Evolutionary conservation across 1,140 invertebrate genomes (phyloP).

Genomic region (Drosophila ficusphila): DNA sequence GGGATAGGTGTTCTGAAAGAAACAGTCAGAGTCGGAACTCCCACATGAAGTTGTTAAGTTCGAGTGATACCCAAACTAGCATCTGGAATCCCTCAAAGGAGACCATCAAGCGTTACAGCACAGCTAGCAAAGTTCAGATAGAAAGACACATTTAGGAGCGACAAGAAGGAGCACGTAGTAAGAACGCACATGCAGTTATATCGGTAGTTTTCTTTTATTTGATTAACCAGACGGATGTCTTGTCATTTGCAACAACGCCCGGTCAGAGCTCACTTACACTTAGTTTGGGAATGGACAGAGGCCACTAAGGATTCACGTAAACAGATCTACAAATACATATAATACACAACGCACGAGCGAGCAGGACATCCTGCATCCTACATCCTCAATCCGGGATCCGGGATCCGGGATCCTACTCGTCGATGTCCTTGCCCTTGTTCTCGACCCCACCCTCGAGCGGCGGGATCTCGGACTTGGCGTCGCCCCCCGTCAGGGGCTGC

Average conservation of each 20-base stretch:
- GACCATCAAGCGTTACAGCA: too few relatives aligned
- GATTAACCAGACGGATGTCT: slow-evolving; percentile 50
- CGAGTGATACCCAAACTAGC: background rate
- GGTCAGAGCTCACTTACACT: slow-evolving; percentile 28
- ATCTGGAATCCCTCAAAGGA: too few relatives aligned
- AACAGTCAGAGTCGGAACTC: background rate
- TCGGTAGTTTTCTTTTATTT: slow-evolving; percentile 43
- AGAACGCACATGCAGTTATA: background rate
- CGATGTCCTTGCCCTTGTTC: slow-evolving; percentile 59
- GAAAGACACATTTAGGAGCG: background rate
- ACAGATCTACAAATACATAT: slow-evolving; percentile 46
- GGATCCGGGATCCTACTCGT: slow-evolving; percentile 12
- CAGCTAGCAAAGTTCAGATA: background rate
- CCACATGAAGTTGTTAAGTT: background rate
- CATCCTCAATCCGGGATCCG: too few relatives aligned
- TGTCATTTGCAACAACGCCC: slow-evolving; percentile 62
- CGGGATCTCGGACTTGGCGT: slow-evolving; percentile 22
- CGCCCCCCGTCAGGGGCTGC: slow-evolving; percentile 45
- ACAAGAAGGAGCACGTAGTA: background rate
- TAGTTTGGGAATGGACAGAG: slow-evolving; percentile 53
- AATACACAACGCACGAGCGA: slow-evolving; percentile 55
- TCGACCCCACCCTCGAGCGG: slow-evolving; percentile 54
- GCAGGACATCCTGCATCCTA: too few relatives aligned
- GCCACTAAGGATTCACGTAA: slow-evolving; percentile 22
- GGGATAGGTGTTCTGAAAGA: slow-evolving; percentile 86